These are phyloP conservation scores for Cataglyphis albicans DNA, from an alignment of 2,888 invertebrate genomes.

Conservation along the genomic window DNA sequence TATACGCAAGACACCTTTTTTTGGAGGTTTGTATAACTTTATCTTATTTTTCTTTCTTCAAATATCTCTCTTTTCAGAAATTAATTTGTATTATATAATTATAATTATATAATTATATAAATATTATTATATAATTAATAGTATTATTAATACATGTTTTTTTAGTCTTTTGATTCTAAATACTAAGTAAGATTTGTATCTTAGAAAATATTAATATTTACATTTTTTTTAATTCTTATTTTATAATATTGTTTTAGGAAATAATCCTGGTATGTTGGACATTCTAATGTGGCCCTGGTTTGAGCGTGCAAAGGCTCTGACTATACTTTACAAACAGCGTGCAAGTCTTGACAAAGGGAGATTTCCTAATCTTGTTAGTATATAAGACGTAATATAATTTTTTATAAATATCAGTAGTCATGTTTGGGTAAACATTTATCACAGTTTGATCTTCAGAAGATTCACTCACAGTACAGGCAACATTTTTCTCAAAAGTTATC, in stretches of 20 bases:
- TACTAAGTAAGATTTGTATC: neutral
- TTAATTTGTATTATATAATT: no score
- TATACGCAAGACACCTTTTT: constrained; percentile 83
- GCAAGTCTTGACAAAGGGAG: constrained; percentile 76
- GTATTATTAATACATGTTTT: constrained; percentile 22
- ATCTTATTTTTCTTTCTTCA: neutral
- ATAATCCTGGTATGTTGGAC: constrained; percentile 84
- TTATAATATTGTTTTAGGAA: constrained; percentile 66
- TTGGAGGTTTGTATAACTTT: constrained; percentile 79
- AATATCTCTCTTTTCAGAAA: neutral
- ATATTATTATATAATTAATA: no score
- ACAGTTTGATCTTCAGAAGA: neutral
- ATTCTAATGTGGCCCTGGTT: constrained; percentile 86
- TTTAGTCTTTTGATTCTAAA: neutral
- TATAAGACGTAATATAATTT: neutral
- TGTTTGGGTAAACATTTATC: neutral
- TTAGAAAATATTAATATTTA: neutral
- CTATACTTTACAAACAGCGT: constrained; percentile 76
- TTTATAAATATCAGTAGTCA: neutral
- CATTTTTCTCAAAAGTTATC: neutral
- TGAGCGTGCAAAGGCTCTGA: constrained; percentile 81
- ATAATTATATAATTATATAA: no score
- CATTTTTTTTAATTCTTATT: neutral
- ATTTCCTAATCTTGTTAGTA: constrained; percentile 78
- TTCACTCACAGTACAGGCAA: neutral